phyloP scores from a whole-genome alignment of 2,797 vertebrate species.

The Coregonus suidteri region DNA sequence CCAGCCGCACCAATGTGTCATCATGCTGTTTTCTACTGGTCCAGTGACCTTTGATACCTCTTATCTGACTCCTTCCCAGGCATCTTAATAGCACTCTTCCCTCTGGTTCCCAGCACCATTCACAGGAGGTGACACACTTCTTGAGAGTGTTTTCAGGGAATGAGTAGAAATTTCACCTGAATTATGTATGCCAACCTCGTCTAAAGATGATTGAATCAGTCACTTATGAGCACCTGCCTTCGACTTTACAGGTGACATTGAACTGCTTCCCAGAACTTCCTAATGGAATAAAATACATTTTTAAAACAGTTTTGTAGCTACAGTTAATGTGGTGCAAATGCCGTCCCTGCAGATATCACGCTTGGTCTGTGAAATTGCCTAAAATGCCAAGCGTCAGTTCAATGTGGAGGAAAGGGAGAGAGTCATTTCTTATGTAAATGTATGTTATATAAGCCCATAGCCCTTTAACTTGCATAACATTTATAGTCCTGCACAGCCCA shows the following conservation, averaged over 20 bases:
- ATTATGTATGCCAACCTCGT: neutral
- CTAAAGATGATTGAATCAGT: neutral
- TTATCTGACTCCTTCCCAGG: neutral
- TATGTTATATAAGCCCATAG: constrained; percentile 7
- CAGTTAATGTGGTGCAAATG: neutral
- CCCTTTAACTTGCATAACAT: neutral
- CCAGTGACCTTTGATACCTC: neutral
- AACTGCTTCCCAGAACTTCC: neutral
- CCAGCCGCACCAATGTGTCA: no score
- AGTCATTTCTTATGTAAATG: constrained; percentile 16
- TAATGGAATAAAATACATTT: neutral
- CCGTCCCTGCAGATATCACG: neutral
- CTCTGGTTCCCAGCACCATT: neutral
- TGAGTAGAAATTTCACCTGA: neutral
- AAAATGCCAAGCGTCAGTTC: neutral
- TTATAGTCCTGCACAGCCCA: neutral
- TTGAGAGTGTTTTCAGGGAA: constrained; percentile 1
- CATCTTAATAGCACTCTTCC: neutral
- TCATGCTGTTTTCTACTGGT: neutral
- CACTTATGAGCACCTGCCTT: neutral
- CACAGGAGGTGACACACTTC: neutral
- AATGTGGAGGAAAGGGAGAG: neutral
- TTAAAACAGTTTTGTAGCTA: neutral
- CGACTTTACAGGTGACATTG: neutral
- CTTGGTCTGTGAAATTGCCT: neutral